Base-by-base conservation (phyloP, 2,888 invertebrate species). In the Pollenia amentaria region DNA sequence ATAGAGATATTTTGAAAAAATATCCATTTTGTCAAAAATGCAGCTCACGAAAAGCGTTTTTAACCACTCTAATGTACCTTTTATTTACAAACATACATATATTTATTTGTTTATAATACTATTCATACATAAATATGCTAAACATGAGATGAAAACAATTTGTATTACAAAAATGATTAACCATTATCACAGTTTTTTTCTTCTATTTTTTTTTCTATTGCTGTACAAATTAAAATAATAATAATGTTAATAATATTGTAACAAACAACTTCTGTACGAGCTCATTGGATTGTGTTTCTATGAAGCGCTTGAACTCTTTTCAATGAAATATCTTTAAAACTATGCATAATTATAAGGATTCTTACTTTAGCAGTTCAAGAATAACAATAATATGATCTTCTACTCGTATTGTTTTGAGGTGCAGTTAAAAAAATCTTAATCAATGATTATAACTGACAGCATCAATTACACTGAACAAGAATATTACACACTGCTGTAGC, bases 281-380 rank as follows among this genome's bases (percentile, higher is more conserved):
- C 60, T 29, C 8, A 14, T 29, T 44, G 29, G 46, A 60, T 65
- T 65, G 9, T 12, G 55, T 46, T 57, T 55, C 48, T 79, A 42
- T 42, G 44, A 29, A 69, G 62, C 51, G 11, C 21, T 62, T 42
- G 16, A 51, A 51, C 46, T 79, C n/a, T 79, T 75, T 62, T 78
- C 29, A 48, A 67, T 60, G 40, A 29, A 55, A 73, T 67, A 62
- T 60, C 44, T 29, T 73, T 44, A 64, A 69, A 55, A 62, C 70
- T 29, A 29, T 29, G 29, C 70, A 79, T 76, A 76, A 84, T 84
- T 84, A 84, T 80, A 84, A 84, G 84, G 84, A 84, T 84, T 80
- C 84, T 29, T 75, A 75, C 69, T 62, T 16, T 70, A 73, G 40
- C 40, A 80, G 42, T 42, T 55, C 21, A 57, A 18, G 18, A 62